Conservation (phyloP, 1,140 invertebrate genomes). For the Dendroctonus ponderosae region DNA sequence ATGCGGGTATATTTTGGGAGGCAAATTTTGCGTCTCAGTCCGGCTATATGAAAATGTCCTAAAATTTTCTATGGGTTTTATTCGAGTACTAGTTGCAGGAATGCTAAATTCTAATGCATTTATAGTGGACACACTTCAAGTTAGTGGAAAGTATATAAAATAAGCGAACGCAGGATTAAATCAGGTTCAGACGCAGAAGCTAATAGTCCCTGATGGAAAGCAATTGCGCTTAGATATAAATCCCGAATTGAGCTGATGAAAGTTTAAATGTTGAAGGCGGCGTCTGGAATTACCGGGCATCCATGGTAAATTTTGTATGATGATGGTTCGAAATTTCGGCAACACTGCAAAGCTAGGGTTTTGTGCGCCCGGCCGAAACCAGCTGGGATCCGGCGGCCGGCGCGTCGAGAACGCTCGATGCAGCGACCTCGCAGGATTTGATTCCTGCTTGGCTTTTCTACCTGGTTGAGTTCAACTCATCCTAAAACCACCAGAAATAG, state of each 20-base stretch:
- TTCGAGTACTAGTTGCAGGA: too few species aligned
- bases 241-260: background rate
- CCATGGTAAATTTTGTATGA: conserved; percentile 1
- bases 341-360: conserved; percentile 16
- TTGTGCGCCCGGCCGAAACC: conserved; percentile 23
- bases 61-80: too few species aligned
- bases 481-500: too few species aligned
- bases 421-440: conserved; percentile 25
- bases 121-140: too few species aligned
- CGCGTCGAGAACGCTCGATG: conserved; percentile 21
- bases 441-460: conserved; percentile 22
- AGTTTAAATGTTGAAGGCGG: background rate
- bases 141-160: background rate
- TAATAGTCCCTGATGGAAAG: background rate
- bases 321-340: conserved; percentile 11
- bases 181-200: background rate
- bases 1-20: too few species aligned
- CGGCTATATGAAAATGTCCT: too few species aligned
- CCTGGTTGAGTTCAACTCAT: conserved; percentile 18
- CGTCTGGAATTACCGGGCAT: background rate
- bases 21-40: too few species aligned
- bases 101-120: too few species aligned
- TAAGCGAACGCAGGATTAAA: background rate
- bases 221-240: background rate
- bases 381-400: conserved; percentile 11